phyloP scores from a whole-genome alignment of 2,888 invertebrate species.

The Volucella inanis region DNA sequence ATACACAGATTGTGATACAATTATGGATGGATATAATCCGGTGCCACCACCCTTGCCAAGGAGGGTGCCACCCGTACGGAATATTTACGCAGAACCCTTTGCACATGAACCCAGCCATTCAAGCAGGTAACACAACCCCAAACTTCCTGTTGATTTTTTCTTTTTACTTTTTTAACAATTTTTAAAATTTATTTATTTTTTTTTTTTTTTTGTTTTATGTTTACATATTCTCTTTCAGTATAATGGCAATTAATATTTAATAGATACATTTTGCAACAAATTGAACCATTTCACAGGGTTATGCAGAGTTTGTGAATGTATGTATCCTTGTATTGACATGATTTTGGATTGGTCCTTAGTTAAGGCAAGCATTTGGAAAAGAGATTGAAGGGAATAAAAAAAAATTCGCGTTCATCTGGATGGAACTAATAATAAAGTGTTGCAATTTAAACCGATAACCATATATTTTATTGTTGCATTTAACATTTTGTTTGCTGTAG shows the following conservation, averaged over 20 bases:
- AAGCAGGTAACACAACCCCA: conserved; percentile 80
- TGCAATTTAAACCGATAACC: conserved; percentile 13
- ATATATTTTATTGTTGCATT: conserved; percentile 16
- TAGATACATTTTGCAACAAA: conserved; percentile 70
- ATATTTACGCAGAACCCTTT: conserved; percentile 83
- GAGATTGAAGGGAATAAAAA: conserved; percentile 6
- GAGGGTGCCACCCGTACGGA: conserved; percentile 83
- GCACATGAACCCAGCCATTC: conserved; percentile 83
- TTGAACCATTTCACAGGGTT: conserved; percentile 60
- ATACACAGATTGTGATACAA: conserved; percentile 84
- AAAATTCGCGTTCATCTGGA: conserved; percentile 10
- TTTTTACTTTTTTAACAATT: conserved; percentile 21
- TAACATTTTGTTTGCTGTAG: conserved; percentile 1
- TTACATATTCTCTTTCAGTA: too few relatives aligned
- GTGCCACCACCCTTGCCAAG: conserved; percentile 83
- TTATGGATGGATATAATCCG: conserved; percentile 84
- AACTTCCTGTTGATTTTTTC: conserved; percentile 39
- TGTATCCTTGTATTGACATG: not conserved
- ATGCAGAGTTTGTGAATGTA: conserved; percentile 39
- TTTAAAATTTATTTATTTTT: conserved; percentile 42
- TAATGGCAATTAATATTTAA: conserved; percentile 66
- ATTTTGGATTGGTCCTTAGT: not conserved
- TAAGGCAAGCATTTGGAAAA: not conserved
- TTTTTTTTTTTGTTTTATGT: conserved; percentile 5
- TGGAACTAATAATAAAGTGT: conserved; percentile 24